Percentiles rank a stretch among this genome's conserved stretches.
phyloP scores from a whole-genome alignment of 2,888 invertebrate genomes.

The Gisinianus flammeolus region DNA sequence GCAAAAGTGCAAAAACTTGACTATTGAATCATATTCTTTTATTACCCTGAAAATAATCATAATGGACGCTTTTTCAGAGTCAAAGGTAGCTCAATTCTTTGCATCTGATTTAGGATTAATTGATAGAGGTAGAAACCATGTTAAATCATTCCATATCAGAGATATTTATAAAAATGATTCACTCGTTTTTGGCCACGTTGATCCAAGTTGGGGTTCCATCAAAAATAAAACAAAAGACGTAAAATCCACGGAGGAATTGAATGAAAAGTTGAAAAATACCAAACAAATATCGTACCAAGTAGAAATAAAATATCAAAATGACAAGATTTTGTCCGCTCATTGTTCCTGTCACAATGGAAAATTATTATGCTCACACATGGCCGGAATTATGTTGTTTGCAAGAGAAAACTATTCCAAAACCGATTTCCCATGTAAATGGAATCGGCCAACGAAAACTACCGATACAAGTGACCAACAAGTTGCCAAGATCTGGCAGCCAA shows the following conservation, averaged over 20 bases:
- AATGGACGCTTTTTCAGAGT: neutral
- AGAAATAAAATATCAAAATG: neutral
- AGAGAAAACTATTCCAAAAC: neutral
- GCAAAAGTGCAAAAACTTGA: no score
- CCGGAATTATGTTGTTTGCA: neutral
- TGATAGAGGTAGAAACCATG: neutral
- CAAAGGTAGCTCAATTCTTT: neutral
- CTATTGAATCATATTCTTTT: no score
- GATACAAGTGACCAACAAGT: neutral
- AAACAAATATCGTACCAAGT: neutral
- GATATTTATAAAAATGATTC: neutral
- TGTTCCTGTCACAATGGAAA: neutral
- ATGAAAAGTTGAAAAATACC: neutral
- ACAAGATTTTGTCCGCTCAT: neutral
- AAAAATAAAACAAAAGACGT: slow-evolving; percentile 1
- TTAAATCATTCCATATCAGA: neutral
- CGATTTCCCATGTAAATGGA: neutral
- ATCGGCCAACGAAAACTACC: neutral
- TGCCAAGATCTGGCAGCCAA: neutral
- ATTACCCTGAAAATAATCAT: no score
- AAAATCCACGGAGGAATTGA: neutral
- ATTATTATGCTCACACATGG: slow-evolving; percentile 3
- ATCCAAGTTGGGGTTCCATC: neutral
- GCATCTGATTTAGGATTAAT: neutral
- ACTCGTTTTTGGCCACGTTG: neutral